Base-by-base conservation (phyloP, 2,888 invertebrate genomes). In the Mythimna lalbum region DNA sequence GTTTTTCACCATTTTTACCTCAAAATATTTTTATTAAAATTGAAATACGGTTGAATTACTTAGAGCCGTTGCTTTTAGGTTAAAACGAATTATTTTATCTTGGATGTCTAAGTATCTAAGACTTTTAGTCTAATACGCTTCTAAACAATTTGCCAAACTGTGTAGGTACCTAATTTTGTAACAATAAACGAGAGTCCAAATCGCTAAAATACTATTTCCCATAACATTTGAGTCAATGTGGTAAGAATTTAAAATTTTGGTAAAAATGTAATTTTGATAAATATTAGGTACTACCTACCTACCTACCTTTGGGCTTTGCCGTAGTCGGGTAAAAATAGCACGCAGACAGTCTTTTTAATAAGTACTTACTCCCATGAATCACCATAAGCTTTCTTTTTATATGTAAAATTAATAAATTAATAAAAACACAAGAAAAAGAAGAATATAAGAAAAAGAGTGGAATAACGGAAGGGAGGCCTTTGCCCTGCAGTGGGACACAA, bases 301-400 rank as follows among this genome's bases (percentile, higher is more conserved):
- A 17, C 1, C 1, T 4, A 23, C n/a, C 14, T 47, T 55, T 65
- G n/a, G 21, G 33, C 50, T 50, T 52, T 3, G 33, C 62, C 33
- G 19, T 50, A 19, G 17, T 61, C 0, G 60, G n/a, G n/a, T 67
- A 43, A 69, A 56, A 43, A 10, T 43, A 70, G 57, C 57, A 52
- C 39, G 12, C 19, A 31, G 23, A 27, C 21, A 53, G 68, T 60
- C 60, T 53, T 68, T 59, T 52, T 17, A 60, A 70, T 3, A 60
- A 33, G n/a, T n/a, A n/a, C n/a, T n/a, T n/a, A n/a, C n/a, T 52
- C 43, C 33, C 23, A 60, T 23, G 21, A 31, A 14, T 64, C 19
- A 55, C 33, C 60, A 21, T 19, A 27, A 55, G 27, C 47, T 49
- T 36, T 19, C 0, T 70, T 68, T n/a, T n/a, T n/a, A n/a, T n/a